phyloP scores from a whole-genome alignment of 2,113 vertebrate genomes.

The Setophaga coronata region DNA sequence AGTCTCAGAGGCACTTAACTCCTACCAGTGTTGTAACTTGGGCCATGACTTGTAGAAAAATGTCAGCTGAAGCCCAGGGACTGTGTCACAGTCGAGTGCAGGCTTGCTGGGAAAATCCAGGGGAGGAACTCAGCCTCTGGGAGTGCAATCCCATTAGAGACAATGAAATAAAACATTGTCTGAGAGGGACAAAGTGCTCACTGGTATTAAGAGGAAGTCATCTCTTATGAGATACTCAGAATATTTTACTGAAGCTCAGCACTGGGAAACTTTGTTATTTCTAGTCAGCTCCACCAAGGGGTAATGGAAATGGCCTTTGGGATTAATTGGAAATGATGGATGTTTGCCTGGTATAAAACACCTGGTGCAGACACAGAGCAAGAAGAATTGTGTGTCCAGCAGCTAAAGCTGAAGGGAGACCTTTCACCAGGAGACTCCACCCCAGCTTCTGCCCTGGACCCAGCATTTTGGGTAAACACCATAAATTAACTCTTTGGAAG shows the following conservation, averaged over 20 bases:
- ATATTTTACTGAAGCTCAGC: not conserved
- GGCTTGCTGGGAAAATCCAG: not conserved
- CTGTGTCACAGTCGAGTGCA: not conserved
- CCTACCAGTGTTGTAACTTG: not conserved
- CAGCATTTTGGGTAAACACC: not conserved
- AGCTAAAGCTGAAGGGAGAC: not conserved
- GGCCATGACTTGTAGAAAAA: not conserved
- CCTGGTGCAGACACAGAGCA: constrained; percentile 20
- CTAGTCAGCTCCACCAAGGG: constrained; percentile 1
- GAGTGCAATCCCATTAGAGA: not conserved
- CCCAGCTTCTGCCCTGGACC: not conserved
- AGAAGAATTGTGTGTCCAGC: constrained; percentile 28
- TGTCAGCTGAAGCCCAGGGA: not conserved
- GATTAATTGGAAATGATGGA: constrained; percentile 38
- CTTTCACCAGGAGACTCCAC: not conserved
- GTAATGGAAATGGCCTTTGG: constrained; percentile 42
- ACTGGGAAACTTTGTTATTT: not conserved
- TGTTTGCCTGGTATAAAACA: constrained; percentile 29
- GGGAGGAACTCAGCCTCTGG: not conserved
- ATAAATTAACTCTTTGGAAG: constrained; percentile 1
- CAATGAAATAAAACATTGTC: not conserved
- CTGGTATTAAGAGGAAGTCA: not conserved
- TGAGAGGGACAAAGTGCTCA: not conserved
- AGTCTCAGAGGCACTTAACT: not conserved
- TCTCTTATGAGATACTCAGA: not conserved